A percentile compares a stretch with the other conserved stretches of the same genome.
These are phyloP conservation scores for Paedocypris sp. DNA, from an alignment of 2,113 vertebrate species.

Conservation along the genomic window DNA sequence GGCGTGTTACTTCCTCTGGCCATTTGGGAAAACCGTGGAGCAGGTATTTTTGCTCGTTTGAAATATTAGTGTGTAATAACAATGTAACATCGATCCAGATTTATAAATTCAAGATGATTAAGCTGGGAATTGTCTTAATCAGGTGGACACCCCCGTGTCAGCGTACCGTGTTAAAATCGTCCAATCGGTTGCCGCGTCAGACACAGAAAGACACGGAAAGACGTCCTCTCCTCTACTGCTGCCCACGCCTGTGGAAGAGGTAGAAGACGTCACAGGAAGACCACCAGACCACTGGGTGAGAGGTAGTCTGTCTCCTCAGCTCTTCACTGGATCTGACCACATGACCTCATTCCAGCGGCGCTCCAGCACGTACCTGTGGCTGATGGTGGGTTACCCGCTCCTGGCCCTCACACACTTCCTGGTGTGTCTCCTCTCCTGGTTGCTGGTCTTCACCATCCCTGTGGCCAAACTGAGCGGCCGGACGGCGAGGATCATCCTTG, in stretches of 20 bases:
- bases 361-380: constrained; percentile 46
- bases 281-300: constrained; percentile 60
- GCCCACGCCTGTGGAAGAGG: constrained; percentile 39
- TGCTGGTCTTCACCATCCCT: constrained; percentile 66
- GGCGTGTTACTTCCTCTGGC: constrained; percentile 73
- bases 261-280: background rate
- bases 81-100: background rate
- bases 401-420: constrained; percentile 59
- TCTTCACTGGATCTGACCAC: no score
- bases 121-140: background rate
- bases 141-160: constrained; percentile 4
- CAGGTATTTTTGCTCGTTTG: constrained; percentile 40
- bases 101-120: background rate
- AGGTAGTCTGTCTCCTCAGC: no score
- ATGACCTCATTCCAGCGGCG: constrained; percentile 48
- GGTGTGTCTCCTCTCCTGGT: constrained; percentile 60
- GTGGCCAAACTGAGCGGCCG: constrained; percentile 64
- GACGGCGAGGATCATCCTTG: constrained; percentile 46
- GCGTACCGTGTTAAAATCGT: constrained; percentile 41
- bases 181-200: constrained; percentile 26
- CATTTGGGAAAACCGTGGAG: constrained; percentile 69
- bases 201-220: constrained; percentile 12
- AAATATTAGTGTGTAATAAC: background rate
- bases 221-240: constrained; percentile 50
- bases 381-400: constrained; percentile 61